phyloP scores from a whole-genome alignment of 2,113 vertebrate genomes.

The Pipa parva region DNA sequence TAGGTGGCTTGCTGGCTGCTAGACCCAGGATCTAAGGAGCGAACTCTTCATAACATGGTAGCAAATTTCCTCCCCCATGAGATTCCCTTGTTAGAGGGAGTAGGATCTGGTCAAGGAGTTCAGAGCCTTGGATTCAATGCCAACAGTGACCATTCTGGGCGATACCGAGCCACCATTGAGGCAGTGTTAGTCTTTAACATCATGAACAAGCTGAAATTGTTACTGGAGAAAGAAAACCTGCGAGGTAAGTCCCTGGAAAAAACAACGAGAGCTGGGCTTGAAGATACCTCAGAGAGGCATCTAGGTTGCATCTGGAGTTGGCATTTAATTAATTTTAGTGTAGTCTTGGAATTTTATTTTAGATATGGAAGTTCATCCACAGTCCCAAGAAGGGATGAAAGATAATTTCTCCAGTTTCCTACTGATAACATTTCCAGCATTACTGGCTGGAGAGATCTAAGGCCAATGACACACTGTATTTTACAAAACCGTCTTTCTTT shows the following conservation, averaged over 20 bases:
- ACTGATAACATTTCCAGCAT: no score
- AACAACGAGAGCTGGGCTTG: no score
- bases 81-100: constrained; percentile 75
- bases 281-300: no score
- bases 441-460: no score
- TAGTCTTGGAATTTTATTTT: no score
- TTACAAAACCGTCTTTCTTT: no score
- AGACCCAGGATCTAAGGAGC: constrained; percentile 80
- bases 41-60: constrained; percentile 86
- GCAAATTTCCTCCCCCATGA: constrained; percentile 77
- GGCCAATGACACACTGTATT: no score
- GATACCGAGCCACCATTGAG: constrained; percentile 77
- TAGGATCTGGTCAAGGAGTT: constrained; percentile 63
- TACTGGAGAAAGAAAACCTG: constrained; percentile 76
- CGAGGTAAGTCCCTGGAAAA: constrained; percentile 67
- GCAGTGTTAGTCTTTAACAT: constrained; percentile 72
- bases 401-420: no score
- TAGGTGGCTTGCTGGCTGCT: constrained; percentile 92
- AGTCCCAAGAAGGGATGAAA: no score
- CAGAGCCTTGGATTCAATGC: constrained; percentile 71
- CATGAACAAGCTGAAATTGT: constrained; percentile 72
- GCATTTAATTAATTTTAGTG: no score
- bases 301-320: no score
- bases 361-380: no score
- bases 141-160: constrained; percentile 63